phyloP scores from a whole-genome alignment of 1,140 invertebrate species.

The Globodera ellingtonae region DNA sequence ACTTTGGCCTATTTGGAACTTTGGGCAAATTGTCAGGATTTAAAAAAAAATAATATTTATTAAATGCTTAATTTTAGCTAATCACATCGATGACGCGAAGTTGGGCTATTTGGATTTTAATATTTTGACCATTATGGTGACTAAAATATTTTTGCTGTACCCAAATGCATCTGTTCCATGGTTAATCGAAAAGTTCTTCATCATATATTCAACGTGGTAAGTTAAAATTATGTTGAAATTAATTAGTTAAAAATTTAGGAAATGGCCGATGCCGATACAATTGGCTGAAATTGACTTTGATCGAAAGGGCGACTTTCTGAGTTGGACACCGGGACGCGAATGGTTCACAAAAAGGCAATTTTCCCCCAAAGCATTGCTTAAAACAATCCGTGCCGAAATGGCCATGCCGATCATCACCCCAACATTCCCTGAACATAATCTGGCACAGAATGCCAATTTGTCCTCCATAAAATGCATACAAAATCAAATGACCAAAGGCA shows the following conservation, averaged over 20 bases:
- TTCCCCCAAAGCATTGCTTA: neutral
- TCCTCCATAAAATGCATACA: neutral
- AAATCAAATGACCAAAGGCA: neutral
- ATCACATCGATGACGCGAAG: neutral
- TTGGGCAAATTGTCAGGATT: neutral
- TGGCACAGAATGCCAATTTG: neutral
- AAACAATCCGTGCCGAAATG: neutral
- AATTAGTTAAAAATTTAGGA: neutral
- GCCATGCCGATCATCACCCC: neutral
- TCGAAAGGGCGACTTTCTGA: neutral
- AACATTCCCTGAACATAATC: neutral
- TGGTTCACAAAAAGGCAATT: neutral
- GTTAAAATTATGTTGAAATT: neutral
- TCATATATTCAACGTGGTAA: neutral
- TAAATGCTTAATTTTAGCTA: neutral
- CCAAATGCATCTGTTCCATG: neutral
- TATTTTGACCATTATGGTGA: neutral
- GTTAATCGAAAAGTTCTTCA: neutral
- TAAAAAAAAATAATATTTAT: neutral
- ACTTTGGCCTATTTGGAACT: neutral
- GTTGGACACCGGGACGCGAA: neutral
- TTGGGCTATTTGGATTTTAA: neutral
- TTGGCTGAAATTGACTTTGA: neutral
- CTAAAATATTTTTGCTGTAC: neutral
- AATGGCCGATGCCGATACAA: neutral